Evolutionary conservation across 30 jellyfish, hydroid and myxozoan genomes (phyloP).

Genomic region (Clytia hemisphaerica): DNA sequence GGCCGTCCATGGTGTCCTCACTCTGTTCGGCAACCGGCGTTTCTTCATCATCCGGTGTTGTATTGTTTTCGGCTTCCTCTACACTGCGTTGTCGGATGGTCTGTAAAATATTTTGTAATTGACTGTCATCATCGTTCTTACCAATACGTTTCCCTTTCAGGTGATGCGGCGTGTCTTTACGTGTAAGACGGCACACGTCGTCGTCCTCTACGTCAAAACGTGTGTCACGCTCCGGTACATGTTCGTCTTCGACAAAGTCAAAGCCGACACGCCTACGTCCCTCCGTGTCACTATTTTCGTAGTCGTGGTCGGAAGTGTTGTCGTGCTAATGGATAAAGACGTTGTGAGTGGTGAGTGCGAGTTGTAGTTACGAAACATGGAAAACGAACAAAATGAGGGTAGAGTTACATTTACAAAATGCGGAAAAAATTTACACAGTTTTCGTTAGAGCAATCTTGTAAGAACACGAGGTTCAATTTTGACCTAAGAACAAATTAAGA

Average conservation of each 20-base stretch:
- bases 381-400: no score
- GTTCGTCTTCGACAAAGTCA: constrained; percentile 30
- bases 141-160: constrained; percentile 87
- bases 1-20: not conserved
- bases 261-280: constrained; percentile 49
- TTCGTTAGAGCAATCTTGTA: no score
- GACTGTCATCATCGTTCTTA: constrained; percentile 44
- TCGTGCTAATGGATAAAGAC: not conserved
- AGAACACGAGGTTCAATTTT: no score
- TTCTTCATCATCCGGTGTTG: constrained; percentile 9
- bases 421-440: no score
- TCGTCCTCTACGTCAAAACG: no score
- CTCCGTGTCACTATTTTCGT: not conserved
- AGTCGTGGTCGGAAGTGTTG: constrained; percentile 18
- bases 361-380: no score
- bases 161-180: constrained; percentile 92
- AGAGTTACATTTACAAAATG: no score
- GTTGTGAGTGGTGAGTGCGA: no score
- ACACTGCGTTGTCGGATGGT: constrained; percentile 24
- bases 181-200: constrained; percentile 34
- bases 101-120: constrained; percentile 56
- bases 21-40: constrained; percentile 13
- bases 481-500: no score
- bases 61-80: constrained; percentile 30
- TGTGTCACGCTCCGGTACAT: constrained; percentile 37